Conservation (phyloP, 2,888 invertebrate genomes). For the Stramonita haemastoma region DNA sequence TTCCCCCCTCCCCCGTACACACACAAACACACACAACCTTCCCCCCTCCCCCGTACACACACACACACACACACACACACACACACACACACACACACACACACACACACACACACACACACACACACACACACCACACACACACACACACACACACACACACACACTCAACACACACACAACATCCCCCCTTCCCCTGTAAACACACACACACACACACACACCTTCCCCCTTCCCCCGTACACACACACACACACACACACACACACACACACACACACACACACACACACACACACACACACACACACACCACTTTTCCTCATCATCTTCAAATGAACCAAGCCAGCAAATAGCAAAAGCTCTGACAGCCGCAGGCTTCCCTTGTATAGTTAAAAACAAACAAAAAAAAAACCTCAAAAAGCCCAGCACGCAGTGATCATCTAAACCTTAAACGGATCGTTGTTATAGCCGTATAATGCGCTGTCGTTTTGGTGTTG, state of each 20-base stretch:
- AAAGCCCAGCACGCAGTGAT: too few relatives aligned
- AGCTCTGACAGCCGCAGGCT: too few relatives aligned
- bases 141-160: neutral
- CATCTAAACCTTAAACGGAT: too few relatives aligned
- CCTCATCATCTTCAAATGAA: too few relatives aligned
- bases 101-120: neutral
- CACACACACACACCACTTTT: neutral
- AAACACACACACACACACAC: neutral
- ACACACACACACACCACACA: slow-evolving; percentile 4
- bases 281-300: slow-evolving; percentile 14
- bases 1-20: neutral
- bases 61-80: neutral
- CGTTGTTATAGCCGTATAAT: too few relatives aligned
- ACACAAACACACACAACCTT: neutral
- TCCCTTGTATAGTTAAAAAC: too few relatives aligned
- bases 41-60: neutral
- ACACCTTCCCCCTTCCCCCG: neutral
- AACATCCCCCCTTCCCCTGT: neutral
- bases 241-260: neutral
- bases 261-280: slow-evolving; percentile 5
- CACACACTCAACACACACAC: neutral
- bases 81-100: slow-evolving; percentile 4
- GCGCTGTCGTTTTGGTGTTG: too few relatives aligned
- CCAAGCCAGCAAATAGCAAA: too few relatives aligned
- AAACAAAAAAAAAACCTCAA: too few relatives aligned